Evolutionary conservation across 30 jellyfish, hydroid and myxozoan species (phyloP), one percentile per base, ranked within the genome.

Genomic region (Turritopsis rubra): DNA sequence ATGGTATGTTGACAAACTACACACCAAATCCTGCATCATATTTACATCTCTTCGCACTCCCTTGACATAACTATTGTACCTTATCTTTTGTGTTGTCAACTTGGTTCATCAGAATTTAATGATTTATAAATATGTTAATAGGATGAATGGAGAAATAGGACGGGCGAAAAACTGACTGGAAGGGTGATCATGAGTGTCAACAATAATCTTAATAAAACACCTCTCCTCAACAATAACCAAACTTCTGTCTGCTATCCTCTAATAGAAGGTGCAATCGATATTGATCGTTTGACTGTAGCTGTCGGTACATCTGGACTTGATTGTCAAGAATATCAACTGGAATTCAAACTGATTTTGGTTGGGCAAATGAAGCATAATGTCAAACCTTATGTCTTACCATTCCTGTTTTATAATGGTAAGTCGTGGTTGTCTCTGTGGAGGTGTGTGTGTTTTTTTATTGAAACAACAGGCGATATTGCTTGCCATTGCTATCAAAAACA

Each of bases 321-420:
- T 73, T 91, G 96, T 13, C 91, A 88, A 30, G 96, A 88, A 83
- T 88, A 88, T 71, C 80, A 75, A 19, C 71, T 88, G 70, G 30
- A 66, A 28, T 88, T 88, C 65, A 72, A 72, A 20, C 86, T 80
- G 26, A 72, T 22, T 24, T 24, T 41, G 24, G 24, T 23, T 20
- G 83, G 66, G 20, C 31, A 23, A 9, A 53, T 60, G 26, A 16
- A 52, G 24, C 27, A 60, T 21, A 21, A 68, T 25, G 73, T 88
- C 21, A 91, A 83, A 41, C 92, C 96, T 1, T 88, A 74, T 71
- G 72, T 53, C 54, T 28, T 88, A 70, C 87, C 96, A 7, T 88
- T 88, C 60, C 80, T 88, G 19, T 88, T 88, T 70, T 88, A 66
- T 30, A 88, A 88, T 78, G 96, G 96, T 88, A 70, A 80, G 85